A percentile compares a stretch with the other conserved stretches of the same genome.
Conservation (phyloP, 1,140 invertebrate genomes). For the Pseudomyrmex gracilis region DNA sequence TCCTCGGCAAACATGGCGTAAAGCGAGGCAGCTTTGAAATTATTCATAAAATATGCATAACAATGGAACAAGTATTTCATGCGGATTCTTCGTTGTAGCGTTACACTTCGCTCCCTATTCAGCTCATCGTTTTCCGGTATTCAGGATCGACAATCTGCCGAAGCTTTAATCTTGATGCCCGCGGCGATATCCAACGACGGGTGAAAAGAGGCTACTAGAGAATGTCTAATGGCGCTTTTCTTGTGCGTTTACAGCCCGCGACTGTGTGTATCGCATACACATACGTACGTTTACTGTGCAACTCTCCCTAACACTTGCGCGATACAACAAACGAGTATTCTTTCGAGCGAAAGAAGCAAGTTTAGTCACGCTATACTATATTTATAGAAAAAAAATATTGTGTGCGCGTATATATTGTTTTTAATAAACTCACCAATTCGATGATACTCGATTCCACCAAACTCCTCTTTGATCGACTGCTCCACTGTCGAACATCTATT, state of each 20-base stretch:
- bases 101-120: conserved; percentile 15
- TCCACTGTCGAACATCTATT: too few relatives aligned
- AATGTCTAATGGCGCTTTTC: conserved; percentile 44
- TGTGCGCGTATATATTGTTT: too few relatives aligned
- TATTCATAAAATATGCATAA: conserved; percentile 47
- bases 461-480: too few relatives aligned
- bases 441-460: too few relatives aligned
- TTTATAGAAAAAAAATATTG: too few relatives aligned
- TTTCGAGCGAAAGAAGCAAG: conserved; percentile 45
- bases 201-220: conserved; percentile 9
- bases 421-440: too few relatives aligned
- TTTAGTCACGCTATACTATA: too few relatives aligned
- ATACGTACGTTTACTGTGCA: background rate
- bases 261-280: background rate
- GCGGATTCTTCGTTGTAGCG: conserved; percentile 4
- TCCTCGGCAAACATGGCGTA: conserved; percentile 18
- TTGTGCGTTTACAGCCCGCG: background rate
- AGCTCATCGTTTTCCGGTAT: conserved; percentile 22
- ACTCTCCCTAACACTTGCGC: conserved; percentile 17
- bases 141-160: conserved; percentile 32
- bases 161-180: conserved; percentile 63
- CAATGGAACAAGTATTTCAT: conserved; percentile 12
- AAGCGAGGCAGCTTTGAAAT: conserved; percentile 15
- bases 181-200: background rate
- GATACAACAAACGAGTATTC: conserved; percentile 61